These are phyloP conservation scores for Microctonus hyperodae DNA, from an alignment of 2,888 invertebrate species.

Conservation along the genomic window DNA sequence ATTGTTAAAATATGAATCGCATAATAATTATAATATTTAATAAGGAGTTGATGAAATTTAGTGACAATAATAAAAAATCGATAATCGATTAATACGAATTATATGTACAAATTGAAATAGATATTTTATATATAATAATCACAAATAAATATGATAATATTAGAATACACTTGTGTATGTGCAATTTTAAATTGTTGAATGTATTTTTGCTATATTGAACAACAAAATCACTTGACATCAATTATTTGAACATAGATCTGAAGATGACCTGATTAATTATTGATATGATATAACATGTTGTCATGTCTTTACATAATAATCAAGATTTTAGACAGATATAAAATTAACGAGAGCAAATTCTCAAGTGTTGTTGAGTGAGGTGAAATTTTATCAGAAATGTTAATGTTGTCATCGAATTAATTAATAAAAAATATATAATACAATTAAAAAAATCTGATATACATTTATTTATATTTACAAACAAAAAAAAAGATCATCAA, in stretches of 20 bases:
- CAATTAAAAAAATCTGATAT: too few species aligned
- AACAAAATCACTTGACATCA: too few species aligned
- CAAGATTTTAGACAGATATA: not conserved
- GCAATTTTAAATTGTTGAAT: too few species aligned
- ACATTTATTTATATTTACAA: too few species aligned
- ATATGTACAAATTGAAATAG: not conserved
- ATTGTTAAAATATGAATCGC: not conserved
- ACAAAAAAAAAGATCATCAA: too few species aligned
- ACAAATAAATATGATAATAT: not conserved
- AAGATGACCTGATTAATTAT: too few species aligned
- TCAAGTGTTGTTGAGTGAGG: not conserved
- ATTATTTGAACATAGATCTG: too few species aligned
- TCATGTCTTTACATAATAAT: too few species aligned
- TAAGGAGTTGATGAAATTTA: conserved; percentile 6
- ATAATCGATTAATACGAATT: not conserved
- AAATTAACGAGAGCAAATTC: too few species aligned
- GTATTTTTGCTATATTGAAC: too few species aligned
- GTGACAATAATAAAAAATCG: conserved; percentile 17
- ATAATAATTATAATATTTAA: not conserved
- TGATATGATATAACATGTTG: too few species aligned
- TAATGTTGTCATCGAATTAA: not conserved
- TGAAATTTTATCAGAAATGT: not conserved
- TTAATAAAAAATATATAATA: not conserved
- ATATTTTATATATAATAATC: not conserved
- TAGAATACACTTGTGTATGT: not conserved